Evolutionary conservation across 2,888 invertebrate genomes (phyloP).

Genomic region (Drosophila dives): DNA sequence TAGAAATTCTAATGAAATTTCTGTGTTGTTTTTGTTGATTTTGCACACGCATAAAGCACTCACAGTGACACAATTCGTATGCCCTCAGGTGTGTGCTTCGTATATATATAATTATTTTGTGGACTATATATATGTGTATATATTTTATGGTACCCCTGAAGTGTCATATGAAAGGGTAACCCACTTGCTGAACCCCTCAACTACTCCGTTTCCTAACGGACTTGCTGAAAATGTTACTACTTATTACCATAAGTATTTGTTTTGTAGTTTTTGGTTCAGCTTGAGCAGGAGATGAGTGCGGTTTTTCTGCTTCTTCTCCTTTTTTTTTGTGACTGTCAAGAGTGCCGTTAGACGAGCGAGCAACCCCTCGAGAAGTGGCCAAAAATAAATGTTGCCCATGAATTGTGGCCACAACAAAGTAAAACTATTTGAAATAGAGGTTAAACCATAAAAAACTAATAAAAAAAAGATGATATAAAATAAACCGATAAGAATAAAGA

Average conservation of each 20-base stretch:
- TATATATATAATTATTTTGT: too few species aligned
- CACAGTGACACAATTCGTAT: slow-evolving; percentile 72
- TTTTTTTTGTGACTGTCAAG: slow-evolving; percentile 22
- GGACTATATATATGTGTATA: slow-evolving; percentile 2
- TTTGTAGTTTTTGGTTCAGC: slow-evolving; percentile 60
- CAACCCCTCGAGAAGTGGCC: slow-evolving; percentile 37
- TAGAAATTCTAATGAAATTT: slow-evolving; percentile 70
- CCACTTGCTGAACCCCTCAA: slow-evolving; percentile 58
- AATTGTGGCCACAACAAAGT: slow-evolving; percentile 34
- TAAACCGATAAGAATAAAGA: neutral
- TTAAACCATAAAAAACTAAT: neutral
- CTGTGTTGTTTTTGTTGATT: slow-evolving; percentile 15
- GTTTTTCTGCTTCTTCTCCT: slow-evolving; percentile 6
- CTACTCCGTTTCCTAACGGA: slow-evolving; percentile 68
- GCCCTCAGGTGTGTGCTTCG: slow-evolving; percentile 72
- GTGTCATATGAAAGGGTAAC: slow-evolving; percentile 60
- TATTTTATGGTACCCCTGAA: slow-evolving; percentile 48
- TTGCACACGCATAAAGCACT: slow-evolving; percentile 46
- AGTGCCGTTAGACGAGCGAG: slow-evolving; percentile 64
- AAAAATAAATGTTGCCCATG: slow-evolving; percentile 4
- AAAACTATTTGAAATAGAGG: slow-evolving; percentile 28
- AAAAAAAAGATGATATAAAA: neutral
- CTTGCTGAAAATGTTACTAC: slow-evolving; percentile 68
- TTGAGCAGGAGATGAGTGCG: slow-evolving; percentile 35
- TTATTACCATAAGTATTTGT: slow-evolving; percentile 76